A percentile compares a stretch with the other conserved stretches of the same genome.
These are phyloP conservation scores for Hypercompe scribonia DNA, from an alignment of 2,888 invertebrate genomes.

Conservation along the genomic window DNA sequence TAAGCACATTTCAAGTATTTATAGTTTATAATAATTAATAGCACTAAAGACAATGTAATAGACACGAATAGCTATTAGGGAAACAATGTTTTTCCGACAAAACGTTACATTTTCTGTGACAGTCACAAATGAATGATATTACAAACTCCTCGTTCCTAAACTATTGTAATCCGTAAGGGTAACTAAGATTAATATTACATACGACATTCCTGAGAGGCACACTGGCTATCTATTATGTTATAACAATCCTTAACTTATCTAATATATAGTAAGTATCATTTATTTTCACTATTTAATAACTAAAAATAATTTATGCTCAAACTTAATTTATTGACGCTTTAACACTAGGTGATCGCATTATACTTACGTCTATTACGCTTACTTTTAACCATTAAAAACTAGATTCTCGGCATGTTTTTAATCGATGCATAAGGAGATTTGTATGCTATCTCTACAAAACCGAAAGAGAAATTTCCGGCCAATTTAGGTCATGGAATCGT, in stretches of 20 bases:
- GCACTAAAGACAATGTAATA: background rate
- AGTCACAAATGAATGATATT: slow-evolving; percentile 8
- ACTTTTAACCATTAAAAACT: background rate
- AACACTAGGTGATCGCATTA: background rate
- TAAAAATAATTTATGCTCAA: background rate
- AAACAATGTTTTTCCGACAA: slow-evolving; percentile 6
- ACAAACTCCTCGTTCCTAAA: slow-evolving; percentile 1
- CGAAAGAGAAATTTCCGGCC: background rate
- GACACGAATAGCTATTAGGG: background rate
- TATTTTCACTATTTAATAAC: background rate
- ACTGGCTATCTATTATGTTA: slow-evolving; percentile 11
- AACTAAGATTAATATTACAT: slow-evolving; percentile 15
- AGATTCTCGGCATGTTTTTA: background rate
- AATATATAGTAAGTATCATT: background rate
- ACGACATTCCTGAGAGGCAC: background rate
- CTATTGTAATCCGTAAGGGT: background rate
- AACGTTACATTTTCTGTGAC: slow-evolving; percentile 11
- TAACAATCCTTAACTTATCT: background rate
- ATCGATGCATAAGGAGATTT: background rate
- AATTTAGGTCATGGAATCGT: background rate
- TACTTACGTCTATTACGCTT: background rate
- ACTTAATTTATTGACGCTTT: background rate
- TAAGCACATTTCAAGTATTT: background rate
- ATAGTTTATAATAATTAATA: background rate
- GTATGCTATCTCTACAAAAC: background rate